These are phyloP conservation scores for Zoanthus sociatus DNA, from an alignment of 92 coral and sea anemone species.

Conservation along the genomic window DNA sequence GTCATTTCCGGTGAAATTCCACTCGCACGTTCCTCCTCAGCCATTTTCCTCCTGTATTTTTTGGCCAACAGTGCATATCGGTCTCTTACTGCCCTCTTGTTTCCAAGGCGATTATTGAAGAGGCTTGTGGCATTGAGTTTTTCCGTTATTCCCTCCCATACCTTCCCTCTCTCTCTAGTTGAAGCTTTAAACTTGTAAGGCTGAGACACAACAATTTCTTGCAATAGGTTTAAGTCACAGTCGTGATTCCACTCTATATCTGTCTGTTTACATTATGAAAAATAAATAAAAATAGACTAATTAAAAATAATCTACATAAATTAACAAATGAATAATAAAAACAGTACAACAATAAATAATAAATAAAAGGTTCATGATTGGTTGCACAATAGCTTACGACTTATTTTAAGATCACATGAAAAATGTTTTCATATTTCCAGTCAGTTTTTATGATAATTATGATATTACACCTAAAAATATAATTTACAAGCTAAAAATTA, in stretches of 20 bases:
- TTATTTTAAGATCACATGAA: no score
- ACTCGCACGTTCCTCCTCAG: conserved; percentile 57
- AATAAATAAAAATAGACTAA: background rate
- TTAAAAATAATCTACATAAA: background rate
- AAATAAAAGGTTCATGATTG: no score
- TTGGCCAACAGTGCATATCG: conserved; percentile 34
- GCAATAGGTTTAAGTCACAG: background rate
- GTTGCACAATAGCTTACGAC: no score
- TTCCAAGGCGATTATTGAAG: background rate
- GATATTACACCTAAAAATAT: no score
- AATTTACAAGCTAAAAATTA: no score
- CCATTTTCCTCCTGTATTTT: conserved; percentile 36
- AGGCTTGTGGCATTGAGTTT: background rate
- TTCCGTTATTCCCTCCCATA: background rate
- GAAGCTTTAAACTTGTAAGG: background rate
- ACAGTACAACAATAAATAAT: background rate
- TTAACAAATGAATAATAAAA: background rate
- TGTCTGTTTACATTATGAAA: background rate
- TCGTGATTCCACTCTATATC: background rate
- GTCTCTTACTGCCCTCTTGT: conserved; percentile 55
- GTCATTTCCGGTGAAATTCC: conserved; percentile 50
- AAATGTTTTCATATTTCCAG: no score
- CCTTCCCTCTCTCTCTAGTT: background rate
- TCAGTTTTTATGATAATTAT: no score
- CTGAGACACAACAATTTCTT: background rate